Evolutionary conservation across 2,888 invertebrate genomes (phyloP).

Genomic region (Erynnis tages): DNA sequence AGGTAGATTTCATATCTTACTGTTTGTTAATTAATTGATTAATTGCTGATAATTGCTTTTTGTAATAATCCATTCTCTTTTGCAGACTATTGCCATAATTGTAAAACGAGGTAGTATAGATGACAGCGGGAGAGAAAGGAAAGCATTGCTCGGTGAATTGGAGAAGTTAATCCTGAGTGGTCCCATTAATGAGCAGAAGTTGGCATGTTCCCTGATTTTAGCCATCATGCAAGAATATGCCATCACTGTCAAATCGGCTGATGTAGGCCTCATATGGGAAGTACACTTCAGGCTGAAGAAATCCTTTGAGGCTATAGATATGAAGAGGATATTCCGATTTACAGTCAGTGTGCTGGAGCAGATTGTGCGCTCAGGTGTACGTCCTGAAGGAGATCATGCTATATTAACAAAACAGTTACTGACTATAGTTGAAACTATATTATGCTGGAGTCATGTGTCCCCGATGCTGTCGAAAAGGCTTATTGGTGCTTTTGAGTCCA

Average conservation of each 20-base stretch:
- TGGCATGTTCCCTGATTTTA: conserved; percentile 91
- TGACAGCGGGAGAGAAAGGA: conserved; percentile 85
- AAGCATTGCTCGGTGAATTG: conserved; percentile 86
- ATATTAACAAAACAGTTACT: conserved; percentile 85
- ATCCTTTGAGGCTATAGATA: conserved; percentile 90
- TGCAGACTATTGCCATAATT: conserved; percentile 91
- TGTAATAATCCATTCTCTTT: neutral
- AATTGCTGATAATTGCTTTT: neutral
- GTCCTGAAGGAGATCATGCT: conserved; percentile 74
- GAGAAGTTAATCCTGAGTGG: conserved; percentile 91
- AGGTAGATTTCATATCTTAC: conserved; percentile 62
- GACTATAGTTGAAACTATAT: conserved; percentile 88
- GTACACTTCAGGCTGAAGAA: conserved; percentile 91
- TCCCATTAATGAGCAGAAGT: conserved; percentile 87
- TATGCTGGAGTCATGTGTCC: conserved; percentile 91
- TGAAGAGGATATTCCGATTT: conserved; percentile 88
- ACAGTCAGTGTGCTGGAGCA: conserved; percentile 71
- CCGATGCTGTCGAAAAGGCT: conserved; percentile 84
- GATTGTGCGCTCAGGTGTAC: conserved; percentile 66
- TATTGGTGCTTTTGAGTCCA: conserved; percentile 86
- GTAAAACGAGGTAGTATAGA: conserved; percentile 91
- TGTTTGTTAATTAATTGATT: neutral
- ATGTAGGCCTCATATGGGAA: conserved; percentile 94
- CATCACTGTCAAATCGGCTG: conserved; percentile 91
- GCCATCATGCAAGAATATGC: conserved; percentile 95